Base-by-base conservation (phyloP, 2,888 invertebrate genomes). In the Chrysotoxum bicinctum region DNA sequence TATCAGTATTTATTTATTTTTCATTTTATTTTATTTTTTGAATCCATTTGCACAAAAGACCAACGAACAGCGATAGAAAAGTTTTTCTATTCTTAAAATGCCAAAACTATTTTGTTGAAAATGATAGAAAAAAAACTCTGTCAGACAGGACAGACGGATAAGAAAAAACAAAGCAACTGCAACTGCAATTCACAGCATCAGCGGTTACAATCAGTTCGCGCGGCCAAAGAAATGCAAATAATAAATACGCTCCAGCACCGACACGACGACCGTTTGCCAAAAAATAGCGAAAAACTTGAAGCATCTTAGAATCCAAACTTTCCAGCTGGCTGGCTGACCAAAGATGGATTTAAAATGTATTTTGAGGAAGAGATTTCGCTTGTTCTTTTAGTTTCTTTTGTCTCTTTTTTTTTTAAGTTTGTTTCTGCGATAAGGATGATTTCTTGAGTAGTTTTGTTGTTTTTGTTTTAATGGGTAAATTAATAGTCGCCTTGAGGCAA, bases 271-370 rank as follows among this genome's bases (percentile, higher is more conserved):
- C 54, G 50, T 9, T 30, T 54, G 26, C 23, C 45, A 45, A 72
- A 43, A 72, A 35, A n/a, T 58, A 23, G 45, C 32, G 21, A 77
- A 43, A 37, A 40, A 70, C 5, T 54, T 54, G 54, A 10, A 50
- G 23, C 37, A 62, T 69, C 62, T 50, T 43, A 50, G 26, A 30
- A 76, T 50, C 14, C 10, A 60, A 19, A 45, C 32, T 69, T 62
- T 35, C 74, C 50, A 50, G 26, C n/a, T 50, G 30, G 35, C 12
- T 60, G 16, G 48, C 69, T 79, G 79, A 83, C 79, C 74, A 79
- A 45, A 74, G 74, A 83, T 73, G 58, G 77, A 83, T 83, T 83
- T 54, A 45, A 32, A 48, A 54, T 69, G 37, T 54, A 26, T 69
- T 80, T 64, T 62, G 10, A 62, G n/a, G 37, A 62, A 7, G 23